Conservation (phyloP, 1,140 invertebrate species). For the Anastatus disparis region DNA sequence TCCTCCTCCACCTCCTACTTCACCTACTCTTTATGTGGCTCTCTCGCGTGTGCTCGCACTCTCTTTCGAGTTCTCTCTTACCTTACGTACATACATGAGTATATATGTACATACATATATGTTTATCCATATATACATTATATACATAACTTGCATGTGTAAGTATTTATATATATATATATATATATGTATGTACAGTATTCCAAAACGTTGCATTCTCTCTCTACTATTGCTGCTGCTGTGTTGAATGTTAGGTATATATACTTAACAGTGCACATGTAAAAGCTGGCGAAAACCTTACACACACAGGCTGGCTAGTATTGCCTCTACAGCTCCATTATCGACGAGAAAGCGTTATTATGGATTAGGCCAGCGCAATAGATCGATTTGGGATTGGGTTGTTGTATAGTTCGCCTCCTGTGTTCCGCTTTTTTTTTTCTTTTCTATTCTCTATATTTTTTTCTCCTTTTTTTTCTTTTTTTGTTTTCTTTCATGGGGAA, state of each 20-base stretch:
- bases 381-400: slow-evolving; percentile 4
- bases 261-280: background rate
- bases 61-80: background rate
- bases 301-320: background rate
- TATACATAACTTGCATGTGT: no score
- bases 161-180: no score
- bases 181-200: background rate
- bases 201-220: slow-evolving; percentile 16
- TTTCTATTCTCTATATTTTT: background rate
- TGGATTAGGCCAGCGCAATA: background rate
- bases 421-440: background rate
- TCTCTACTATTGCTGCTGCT: no score
- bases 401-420: background rate
- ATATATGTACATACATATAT: background rate
- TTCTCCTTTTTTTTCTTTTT: background rate
- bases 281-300: background rate
- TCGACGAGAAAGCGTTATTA: background rate
- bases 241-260: no score
- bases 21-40: background rate
- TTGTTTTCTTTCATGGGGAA: background rate
- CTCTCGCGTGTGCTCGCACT: background rate
- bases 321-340: background rate
- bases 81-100: background rate
- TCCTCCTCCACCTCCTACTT: slow-evolving; percentile 11
- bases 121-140: no score